Percentiles rank a stretch among this genome's conserved stretches.
These are phyloP conservation scores for Cyprinodon brontotheroides DNA, from an alignment of 2,113 vertebrate genomes.

Conservation along the genomic window DNA sequence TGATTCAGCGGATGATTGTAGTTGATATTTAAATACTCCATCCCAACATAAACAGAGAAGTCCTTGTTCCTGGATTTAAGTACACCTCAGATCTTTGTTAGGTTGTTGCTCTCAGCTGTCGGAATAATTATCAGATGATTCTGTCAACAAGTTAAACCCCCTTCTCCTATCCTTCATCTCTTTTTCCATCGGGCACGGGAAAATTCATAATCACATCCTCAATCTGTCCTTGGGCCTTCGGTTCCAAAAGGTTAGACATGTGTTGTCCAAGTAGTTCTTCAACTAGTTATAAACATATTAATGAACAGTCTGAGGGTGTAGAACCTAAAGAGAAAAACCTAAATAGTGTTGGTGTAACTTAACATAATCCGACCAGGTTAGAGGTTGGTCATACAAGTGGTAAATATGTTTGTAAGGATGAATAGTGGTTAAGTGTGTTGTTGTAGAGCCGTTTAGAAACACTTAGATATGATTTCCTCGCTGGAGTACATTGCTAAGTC, in stretches of 20 bases:
- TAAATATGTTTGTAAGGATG: background rate
- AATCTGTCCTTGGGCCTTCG: background rate
- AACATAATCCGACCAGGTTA: background rate
- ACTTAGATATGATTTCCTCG: constrained; percentile 18
- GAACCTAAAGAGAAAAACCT: background rate
- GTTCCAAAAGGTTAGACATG: background rate
- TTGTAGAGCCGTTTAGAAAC: background rate
- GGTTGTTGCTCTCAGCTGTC: constrained; percentile 20
- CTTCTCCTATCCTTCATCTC: background rate
- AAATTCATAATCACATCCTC: constrained; percentile 18
- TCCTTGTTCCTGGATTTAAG: constrained; percentile 3
- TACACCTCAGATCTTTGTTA: background rate
- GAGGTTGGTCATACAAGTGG: background rate
- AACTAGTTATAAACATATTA: too few species aligned
- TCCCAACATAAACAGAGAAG: background rate
- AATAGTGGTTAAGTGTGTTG: background rate
- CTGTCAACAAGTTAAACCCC: constrained; percentile 27
- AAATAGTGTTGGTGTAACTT: background rate
- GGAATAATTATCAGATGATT: constrained; percentile 38
- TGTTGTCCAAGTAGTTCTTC: too few species aligned
- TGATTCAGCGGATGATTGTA: too few species aligned
- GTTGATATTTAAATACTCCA: background rate
- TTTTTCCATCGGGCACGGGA: constrained; percentile 1
- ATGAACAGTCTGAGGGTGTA: too few species aligned
- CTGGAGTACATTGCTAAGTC: constrained; percentile 32